Base-by-base conservation (phyloP, 2,888 invertebrate species). In the Phengaris alcon region DNA sequence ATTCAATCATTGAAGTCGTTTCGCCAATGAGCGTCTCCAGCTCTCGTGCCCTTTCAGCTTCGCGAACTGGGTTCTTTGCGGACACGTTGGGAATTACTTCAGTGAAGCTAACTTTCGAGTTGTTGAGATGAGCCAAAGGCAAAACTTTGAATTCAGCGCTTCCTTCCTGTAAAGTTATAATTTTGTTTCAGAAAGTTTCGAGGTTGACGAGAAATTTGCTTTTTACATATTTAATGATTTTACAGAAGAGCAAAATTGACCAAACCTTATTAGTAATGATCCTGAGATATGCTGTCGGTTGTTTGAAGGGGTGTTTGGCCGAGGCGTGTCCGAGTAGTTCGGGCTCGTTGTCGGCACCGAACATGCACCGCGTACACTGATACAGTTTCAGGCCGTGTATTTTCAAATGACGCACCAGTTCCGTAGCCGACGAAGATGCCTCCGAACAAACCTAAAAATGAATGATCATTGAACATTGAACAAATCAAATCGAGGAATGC, bases 361-460 rank as follows among this genome's bases (percentile, higher is more conserved):
- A 82, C 0, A 88, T 83, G 77, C 94, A 94, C 86, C 90, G 91
- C 0, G 89, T 84, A 79, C 94, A 94, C 81, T 88, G 93, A 77
- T 91, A 93, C 74, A 90, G 78, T 77, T 85, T 89, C n/a, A 93
- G 77, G 0, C 86, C 88, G 78, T 95, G 94, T 1, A 48, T 69
- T 78, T 86, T 88, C 79, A 90, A 81, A 77, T 91, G 93, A 22
- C 83, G 80, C 6, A 89, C 76, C 59, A 94, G 79, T 13, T 90
- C 90, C 0, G 80, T 22, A 0, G 85, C 79, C 3, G 86, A 85
- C 1, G 83, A 77, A 7, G 80, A 76, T 13, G 79, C 78, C 3
- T 77, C 57, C 0, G 80, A 52, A 77, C 93, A 93, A 0, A 86
- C 75, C 93, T 92, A 82, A 3, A 85, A 85, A 73, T 52, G 46